Conservation (phyloP, 30 jellyfish, hydroid and myxozoan species). For the Aurelia sp. region DNA sequence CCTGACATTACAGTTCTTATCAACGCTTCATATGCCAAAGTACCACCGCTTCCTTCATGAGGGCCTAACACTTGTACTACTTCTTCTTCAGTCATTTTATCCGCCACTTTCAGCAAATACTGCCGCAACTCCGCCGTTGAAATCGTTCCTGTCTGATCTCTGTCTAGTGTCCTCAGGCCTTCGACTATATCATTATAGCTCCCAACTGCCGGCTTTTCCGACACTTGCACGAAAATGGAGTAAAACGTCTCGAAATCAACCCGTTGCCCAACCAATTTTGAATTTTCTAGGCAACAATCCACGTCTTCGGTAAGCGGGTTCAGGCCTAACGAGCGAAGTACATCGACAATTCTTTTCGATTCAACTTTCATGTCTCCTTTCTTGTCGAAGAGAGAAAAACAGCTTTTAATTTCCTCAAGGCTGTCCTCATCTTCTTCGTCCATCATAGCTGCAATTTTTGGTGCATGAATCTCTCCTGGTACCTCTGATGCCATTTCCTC, state of each 20-base stretch:
- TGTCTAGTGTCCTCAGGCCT: constrained; percentile 92
- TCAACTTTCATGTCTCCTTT: constrained; percentile 88
- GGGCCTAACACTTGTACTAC: constrained; percentile 75
- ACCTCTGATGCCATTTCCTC: too few species aligned
- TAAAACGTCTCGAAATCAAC: constrained; percentile 88
- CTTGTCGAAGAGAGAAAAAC: constrained; percentile 80
- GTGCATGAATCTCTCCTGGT: not conserved
- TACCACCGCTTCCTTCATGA: constrained; percentile 91
- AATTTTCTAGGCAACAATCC: constrained; percentile 73
- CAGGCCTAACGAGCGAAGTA: constrained; percentile 83
- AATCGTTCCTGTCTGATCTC: constrained; percentile 89
- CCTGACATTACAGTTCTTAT: constrained; percentile 82
- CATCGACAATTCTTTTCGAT: constrained; percentile 66
- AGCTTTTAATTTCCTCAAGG: constrained; percentile 79
- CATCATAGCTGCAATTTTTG: constrained; percentile 38
- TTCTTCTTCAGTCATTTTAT: constrained; percentile 93
- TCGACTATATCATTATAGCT: constrained; percentile 92
- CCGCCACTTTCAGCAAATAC: constrained; percentile 83
- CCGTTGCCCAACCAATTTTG: constrained; percentile 75
- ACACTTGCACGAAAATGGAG: constrained; percentile 75
- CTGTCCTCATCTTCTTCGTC: constrained; percentile 88
- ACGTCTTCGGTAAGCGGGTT: constrained; percentile 87
- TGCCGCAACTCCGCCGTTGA: constrained; percentile 94
- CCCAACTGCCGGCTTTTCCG: constrained; percentile 80
- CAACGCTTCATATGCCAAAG: constrained; percentile 86